Percentiles rank a stretch among this genome's conserved stretches.
phyloP scores from a whole-genome alignment of 1,140 invertebrate genomes.

The Eciton burchellii region DNA sequence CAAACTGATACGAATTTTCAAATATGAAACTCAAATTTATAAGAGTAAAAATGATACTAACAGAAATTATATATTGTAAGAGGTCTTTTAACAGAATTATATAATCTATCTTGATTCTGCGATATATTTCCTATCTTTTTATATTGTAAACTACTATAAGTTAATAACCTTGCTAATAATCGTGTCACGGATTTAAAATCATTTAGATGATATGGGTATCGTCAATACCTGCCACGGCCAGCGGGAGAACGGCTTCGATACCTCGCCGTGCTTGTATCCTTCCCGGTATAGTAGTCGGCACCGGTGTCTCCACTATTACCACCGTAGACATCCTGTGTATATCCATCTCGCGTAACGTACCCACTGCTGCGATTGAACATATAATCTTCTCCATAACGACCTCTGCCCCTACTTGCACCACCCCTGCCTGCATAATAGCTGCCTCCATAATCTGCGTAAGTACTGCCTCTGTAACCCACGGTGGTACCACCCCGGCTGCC shows the following conservation, averaged over 20 bases:
- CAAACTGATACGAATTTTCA: conserved; percentile 28
- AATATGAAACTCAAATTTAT: conserved; percentile 33
- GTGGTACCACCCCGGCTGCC: conserved; percentile 78
- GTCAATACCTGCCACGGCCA: conserved; percentile 86
- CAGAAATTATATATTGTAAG: conserved; percentile 2
- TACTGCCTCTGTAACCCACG: conserved; percentile 82
- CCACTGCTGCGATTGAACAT: conserved; percentile 75
- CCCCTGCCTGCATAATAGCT: conserved; percentile 83
- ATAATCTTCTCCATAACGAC: conserved; percentile 81
- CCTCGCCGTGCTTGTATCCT: conserved; percentile 84
- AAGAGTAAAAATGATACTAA: background rate
- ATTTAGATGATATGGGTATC: conserved; percentile 76
- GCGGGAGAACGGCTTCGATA: conserved; percentile 86
- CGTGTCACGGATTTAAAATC: conserved; percentile 55
- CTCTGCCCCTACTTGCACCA: conserved; percentile 82
- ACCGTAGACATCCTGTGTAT: conserved; percentile 81
- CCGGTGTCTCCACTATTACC: conserved; percentile 77
- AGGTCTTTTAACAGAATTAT: conserved; percentile 9
- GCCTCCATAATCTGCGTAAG: conserved; percentile 85
- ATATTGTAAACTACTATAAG: background rate
- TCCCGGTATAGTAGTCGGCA: conserved; percentile 82
- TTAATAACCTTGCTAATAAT: conserved; percentile 9
- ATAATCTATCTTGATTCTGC: background rate
- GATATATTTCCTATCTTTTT: background rate
- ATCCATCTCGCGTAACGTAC: conserved; percentile 82